Base-by-base conservation (phyloP, 2,797 vertebrate species). In the Graptemys geographica region DNA sequence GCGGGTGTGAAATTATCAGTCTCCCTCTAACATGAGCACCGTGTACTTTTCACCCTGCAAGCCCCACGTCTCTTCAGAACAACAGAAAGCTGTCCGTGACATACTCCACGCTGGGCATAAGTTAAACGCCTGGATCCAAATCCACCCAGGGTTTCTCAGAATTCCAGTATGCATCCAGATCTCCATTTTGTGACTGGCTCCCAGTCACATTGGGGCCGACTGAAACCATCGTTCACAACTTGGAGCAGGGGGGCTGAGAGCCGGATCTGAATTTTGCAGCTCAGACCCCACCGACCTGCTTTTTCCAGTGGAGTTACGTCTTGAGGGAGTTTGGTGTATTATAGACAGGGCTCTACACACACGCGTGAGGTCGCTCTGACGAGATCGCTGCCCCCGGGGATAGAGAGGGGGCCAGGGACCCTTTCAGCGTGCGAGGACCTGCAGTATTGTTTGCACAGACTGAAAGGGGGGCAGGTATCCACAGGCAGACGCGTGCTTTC, bases 1-100 rank as follows among this genome's bases (percentile, higher is more conserved):
- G 95, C 92, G 92, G 88, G 92, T 90, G 90, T 89, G 87, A 96
- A 97, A 93, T 87, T 79, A 89, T 94, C 91, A n/a, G 79, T 85
- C 90, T 93, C 51, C 74, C 57, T 91, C 83, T 33, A 85, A 89
- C 31, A 55, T 1, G 13, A 92, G 81, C 0, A 0, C 2, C 0
- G 47, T 49, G 59, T n/a, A n/a, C 85, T 51, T 37, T 95, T 91
- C 96, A 96, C 91, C 93, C 90, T 84, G 13, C 2, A 0, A 65
- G 44, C 57, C 31, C 82, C 56, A 27, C 27, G 81, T 83, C 37
- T 33, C 18, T 5, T 85, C 28, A 47, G 53, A 44, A 41, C 52
- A 16, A 44, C 41, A 44, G 21, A 62, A 62, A 49, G 8, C 44
- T 47, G 74, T 8, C 25, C 12, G 28, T 31, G 74, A 9, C 31